A percentile compares a stretch with the other conserved stretches of the same genome.
phyloP scores from a whole-genome alignment of 92 coral and sea anemone genomes.

The Porites lobata region DNA sequence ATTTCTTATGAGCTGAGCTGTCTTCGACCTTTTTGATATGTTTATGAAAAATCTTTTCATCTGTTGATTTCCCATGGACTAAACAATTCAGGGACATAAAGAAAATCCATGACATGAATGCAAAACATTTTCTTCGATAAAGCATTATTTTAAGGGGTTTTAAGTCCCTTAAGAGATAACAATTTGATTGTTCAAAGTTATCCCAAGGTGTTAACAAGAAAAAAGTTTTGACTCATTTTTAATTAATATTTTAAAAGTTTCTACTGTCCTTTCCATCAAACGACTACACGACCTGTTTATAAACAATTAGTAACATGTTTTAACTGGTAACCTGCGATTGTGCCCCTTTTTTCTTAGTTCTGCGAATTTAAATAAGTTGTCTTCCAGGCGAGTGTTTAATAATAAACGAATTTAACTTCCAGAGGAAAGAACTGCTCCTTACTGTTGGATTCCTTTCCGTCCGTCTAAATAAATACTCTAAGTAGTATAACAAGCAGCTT shows the following conservation, averaged over 20 bases:
- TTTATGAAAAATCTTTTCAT: slow-evolving; percentile 3
- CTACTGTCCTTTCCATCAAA: not conserved
- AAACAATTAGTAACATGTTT: slow-evolving; percentile 16
- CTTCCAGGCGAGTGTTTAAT: too few species aligned
- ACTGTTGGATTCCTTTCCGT: too few species aligned
- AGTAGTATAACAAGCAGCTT: too few species aligned
- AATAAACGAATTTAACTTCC: too few species aligned
- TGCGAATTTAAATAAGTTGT: too few species aligned
- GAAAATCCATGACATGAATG: not conserved
- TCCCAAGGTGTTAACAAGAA: not conserved
- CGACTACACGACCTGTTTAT: slow-evolving; percentile 23
- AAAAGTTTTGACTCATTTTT: slow-evolving; percentile 5
- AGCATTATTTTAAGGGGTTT: not conserved
- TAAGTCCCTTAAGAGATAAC: not conserved
- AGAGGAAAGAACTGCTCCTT: too few species aligned
- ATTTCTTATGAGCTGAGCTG: not conserved
- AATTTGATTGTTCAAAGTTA: not conserved
- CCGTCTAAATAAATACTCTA: too few species aligned
- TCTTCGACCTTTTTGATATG: slow-evolving; percentile 14
- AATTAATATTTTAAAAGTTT: slow-evolving; percentile 10
- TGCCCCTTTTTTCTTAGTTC: not conserved
- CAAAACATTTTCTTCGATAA: not conserved
- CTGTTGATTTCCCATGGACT: not conserved
- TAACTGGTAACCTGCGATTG: not conserved
- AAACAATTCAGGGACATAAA: not conserved